These are phyloP conservation scores for Ashinkailepas kermadecensis DNA, from an alignment of 2,888 invertebrate species.

Conservation along the genomic window DNA sequence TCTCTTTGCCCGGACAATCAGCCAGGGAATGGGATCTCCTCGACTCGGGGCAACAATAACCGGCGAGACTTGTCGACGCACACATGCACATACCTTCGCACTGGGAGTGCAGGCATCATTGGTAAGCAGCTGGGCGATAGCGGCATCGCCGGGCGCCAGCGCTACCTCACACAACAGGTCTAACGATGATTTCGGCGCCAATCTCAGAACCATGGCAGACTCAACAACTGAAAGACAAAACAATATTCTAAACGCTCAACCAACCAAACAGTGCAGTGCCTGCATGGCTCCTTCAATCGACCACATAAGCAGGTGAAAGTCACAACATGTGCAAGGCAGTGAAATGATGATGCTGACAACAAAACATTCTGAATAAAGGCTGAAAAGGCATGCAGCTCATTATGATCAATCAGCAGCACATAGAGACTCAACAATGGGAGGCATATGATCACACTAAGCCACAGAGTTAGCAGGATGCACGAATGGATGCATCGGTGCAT, in stretches of 20 bases:
- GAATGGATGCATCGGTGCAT: too few species aligned
- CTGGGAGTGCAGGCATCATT: neutral
- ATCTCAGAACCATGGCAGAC: neutral
- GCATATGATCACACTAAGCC: too few species aligned
- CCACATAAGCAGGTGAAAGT: neutral
- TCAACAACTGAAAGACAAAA: neutral
- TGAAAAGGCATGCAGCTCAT: too few species aligned
- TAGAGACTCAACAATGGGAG: too few species aligned
- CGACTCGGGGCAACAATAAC: too few species aligned
- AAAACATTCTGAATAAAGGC: neutral
- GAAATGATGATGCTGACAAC: neutral
- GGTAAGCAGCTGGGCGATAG: neutral
- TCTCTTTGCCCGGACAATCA: too few species aligned
- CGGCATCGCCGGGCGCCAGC: neutral
- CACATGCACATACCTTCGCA: neutral
- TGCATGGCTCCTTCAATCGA: neutral
- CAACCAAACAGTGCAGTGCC: neutral
- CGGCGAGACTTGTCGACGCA: too few species aligned
- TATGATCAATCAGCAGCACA: too few species aligned
- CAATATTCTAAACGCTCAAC: neutral
- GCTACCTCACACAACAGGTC: constrained; percentile 15
- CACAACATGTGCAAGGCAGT: neutral
- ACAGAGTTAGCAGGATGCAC: too few species aligned
- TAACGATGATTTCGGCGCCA: neutral
- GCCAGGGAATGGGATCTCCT: too few species aligned